Conservation (phyloP, 2,888 invertebrate genomes). For the Rotaria socialis region DNA sequence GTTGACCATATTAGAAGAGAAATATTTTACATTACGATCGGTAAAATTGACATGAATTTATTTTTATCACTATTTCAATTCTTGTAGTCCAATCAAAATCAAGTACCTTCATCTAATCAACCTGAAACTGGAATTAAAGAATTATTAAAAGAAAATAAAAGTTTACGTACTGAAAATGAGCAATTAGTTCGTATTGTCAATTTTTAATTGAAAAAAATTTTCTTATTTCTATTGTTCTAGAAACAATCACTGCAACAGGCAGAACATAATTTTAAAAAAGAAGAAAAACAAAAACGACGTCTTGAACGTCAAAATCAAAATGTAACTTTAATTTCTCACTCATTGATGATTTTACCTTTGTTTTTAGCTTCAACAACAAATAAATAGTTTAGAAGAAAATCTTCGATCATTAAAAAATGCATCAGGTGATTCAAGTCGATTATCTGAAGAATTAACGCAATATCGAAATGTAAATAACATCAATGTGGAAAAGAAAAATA, state of each 20-base stretch:
- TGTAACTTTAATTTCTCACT: not conserved
- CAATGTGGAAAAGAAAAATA: not conserved
- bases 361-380: not conserved
- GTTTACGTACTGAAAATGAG: not conserved
- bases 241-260: not conserved
- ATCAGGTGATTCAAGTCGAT: not conserved
- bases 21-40: not conserved
- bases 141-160: conserved; percentile 36
- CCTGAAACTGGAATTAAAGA: not conserved
- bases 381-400: not conserved
- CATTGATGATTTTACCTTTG: not conserved
- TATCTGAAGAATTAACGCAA: not conserved
- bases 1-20: not conserved
- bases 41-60: not conserved
- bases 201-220: not conserved
- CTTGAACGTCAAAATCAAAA: not conserved
- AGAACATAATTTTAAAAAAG: not conserved
- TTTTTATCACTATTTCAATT: not conserved
- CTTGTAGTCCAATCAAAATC: not conserved
- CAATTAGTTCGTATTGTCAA: not conserved
- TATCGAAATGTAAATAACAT: not conserved
- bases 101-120: not conserved
- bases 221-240: not conserved
- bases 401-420: not conserved
- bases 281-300: not conserved